Conservation (phyloP, 2,113 vertebrate species). For the Steatornis caripensis region DNA sequence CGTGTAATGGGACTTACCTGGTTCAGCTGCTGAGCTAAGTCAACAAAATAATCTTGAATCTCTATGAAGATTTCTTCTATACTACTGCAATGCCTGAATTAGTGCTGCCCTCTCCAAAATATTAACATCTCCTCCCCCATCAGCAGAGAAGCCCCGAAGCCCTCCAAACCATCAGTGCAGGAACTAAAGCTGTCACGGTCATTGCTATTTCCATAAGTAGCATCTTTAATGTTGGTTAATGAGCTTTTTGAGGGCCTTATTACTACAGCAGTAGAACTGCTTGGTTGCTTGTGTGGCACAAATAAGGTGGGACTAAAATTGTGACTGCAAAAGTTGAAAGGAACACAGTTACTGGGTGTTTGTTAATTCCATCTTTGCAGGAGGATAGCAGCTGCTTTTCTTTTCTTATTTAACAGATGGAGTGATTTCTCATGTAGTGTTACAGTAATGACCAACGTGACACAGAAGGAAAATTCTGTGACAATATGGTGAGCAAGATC, state of each 20-base stretch:
- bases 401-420: constrained; percentile 78
- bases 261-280: constrained; percentile 24
- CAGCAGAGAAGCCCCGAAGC: background rate
- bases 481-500: constrained; percentile 74
- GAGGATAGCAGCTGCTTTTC: constrained; percentile 74
- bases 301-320: constrained; percentile 66
- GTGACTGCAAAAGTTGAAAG: constrained; percentile 69
- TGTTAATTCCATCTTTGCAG: constrained; percentile 74
- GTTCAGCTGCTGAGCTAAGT: background rate
- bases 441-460: constrained; percentile 72
- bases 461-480: constrained; percentile 74
- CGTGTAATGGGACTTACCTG: background rate
- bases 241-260: constrained; percentile 15
- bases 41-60: background rate
- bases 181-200: background rate
- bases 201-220: background rate
- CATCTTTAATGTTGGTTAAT: background rate
- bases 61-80: background rate
- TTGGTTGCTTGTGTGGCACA: constrained; percentile 55
- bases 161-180: background rate
- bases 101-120: background rate
- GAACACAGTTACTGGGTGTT: constrained; percentile 65
- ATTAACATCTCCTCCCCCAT: background rate
- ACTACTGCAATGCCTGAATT: background rate
- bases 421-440: constrained; percentile 77